phyloP scores from a whole-genome alignment of 2,888 invertebrate species.

The Argyresthia albistria region DNA sequence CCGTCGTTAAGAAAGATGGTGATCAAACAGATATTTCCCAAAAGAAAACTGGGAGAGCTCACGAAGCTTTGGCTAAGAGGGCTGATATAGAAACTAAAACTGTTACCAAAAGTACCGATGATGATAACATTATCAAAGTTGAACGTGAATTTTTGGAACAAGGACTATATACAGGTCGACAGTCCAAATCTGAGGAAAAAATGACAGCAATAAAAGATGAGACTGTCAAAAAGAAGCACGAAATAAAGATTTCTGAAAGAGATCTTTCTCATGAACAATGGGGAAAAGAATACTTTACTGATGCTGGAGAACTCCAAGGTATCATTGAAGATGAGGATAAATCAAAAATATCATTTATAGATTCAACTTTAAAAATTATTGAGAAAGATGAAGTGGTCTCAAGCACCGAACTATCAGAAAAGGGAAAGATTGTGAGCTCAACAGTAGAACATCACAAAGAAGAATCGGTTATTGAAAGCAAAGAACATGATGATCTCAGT shows the following conservation, averaged over 20 bases:
- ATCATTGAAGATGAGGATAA: slow-evolving; percentile 59
- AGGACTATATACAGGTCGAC: slow-evolving; percentile 57
- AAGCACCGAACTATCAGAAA: slow-evolving; percentile 53
- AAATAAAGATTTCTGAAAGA: slow-evolving; percentile 65
- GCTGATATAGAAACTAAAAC: slow-evolving; percentile 62
- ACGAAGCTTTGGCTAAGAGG: slow-evolving; percentile 61
- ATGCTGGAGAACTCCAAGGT: slow-evolving; percentile 58
- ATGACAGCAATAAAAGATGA: slow-evolving; percentile 66
- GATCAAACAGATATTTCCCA: slow-evolving; percentile 64
- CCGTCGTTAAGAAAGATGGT: slow-evolving; percentile 51
- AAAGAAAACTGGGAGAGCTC: slow-evolving; percentile 65
- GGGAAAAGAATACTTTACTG: slow-evolving; percentile 69
- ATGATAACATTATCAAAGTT: slow-evolving; percentile 49
- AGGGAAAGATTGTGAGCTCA: slow-evolving; percentile 61
- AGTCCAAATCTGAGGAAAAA: slow-evolving; percentile 61
- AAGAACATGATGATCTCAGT: slow-evolving; percentile 61
- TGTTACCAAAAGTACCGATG: slow-evolving; percentile 52
- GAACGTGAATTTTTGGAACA: slow-evolving; percentile 59
- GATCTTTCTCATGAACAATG: slow-evolving; percentile 66
- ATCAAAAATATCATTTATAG: slow-evolving; percentile 51
- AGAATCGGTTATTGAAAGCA: slow-evolving; percentile 61
- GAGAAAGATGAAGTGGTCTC: slow-evolving; percentile 62
- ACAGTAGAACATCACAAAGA: slow-evolving; percentile 59
- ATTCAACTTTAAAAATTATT: slow-evolving; percentile 51
- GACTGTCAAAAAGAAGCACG: slow-evolving; percentile 56